Evolutionary conservation across 2,888 invertebrate species (phyloP), one percentile per base, ranked within the genome.

Genomic region (Anagyrus pseudococci): DNA sequence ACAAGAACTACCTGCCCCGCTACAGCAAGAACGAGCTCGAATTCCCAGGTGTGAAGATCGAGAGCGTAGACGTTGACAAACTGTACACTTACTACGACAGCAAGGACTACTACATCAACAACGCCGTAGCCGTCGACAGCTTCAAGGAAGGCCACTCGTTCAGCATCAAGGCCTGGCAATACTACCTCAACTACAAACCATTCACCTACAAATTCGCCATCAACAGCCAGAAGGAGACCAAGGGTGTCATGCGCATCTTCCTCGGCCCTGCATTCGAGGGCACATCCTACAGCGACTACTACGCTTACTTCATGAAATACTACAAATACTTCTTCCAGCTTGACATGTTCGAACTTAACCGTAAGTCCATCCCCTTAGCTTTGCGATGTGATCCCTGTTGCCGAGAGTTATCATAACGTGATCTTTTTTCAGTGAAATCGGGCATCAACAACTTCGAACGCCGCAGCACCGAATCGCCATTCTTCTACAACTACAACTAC

Each of bases 71-170:
- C 17, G 83, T 88, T 44, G 89, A 88, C 74, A 87, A 88, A 69
- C 77, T 92, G 55, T 80, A 85, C 59, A 91, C 91, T 20, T 91
- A 85, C 83, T 89, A 89, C 76, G 90, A 91, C 70, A 73, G 86
- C 67, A 85, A 83, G 72, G 87, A 89, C 71, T 75, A 86, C 64
- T 87, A 69, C 73, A 86, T 88, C 71, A 87, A 87, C 72, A 89
- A 88, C 71, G 86, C 85, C 66, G 84, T 87, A 20, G 77, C 82
- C 22, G 83, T 84, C 58, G 74, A 84, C 19, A 82, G 79, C 69
- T 73, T 77, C 68, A 82, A 83, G 73, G 77, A 79, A 15, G 81
- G 83, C 67, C 76, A 81, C 26, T 68, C 85, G 15, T 80, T 83
- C 73, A 78, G 83, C 63, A 85, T 86, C 73, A 82, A 85, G 70